A percentile compares a stretch with the other conserved stretches of the same genome.
phyloP scores from a whole-genome alignment of 2,113 vertebrate genomes.

The Poeciliopsis turrubarensis region DNA sequence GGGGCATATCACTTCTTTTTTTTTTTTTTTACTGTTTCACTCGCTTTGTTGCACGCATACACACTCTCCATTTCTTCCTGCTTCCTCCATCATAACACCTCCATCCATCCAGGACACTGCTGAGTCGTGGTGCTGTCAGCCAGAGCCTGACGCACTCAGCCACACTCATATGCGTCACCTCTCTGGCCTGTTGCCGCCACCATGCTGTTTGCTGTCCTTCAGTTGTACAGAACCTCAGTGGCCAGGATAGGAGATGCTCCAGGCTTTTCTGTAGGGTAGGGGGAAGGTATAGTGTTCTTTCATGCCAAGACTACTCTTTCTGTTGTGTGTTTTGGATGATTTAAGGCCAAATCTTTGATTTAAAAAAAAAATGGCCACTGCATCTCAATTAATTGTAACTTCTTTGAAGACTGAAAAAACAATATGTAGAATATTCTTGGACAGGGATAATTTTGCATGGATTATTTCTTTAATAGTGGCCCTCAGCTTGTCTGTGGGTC shows the following conservation, averaged over 20 bases:
- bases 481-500: no score
- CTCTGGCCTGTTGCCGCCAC: constrained; percentile 45
- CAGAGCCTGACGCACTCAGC: constrained; percentile 73
- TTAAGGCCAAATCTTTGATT: constrained; percentile 7
- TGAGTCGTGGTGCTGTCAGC: constrained; percentile 66
- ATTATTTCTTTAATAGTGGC: no score
- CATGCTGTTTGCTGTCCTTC: constrained; percentile 62
- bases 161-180: constrained; percentile 69
- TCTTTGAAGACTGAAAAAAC: no score
- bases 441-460: no score
- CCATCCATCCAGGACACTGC: constrained; percentile 73
- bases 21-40: not conserved
- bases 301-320: constrained; percentile 21
- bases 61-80: constrained; percentile 32
- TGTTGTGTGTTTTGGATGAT: constrained; percentile 1
- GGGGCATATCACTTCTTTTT: constrained; percentile 43
- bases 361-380: not conserved
- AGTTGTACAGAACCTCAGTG: constrained; percentile 25
- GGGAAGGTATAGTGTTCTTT: constrained; percentile 14
- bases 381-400: not conserved
- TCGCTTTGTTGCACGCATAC: constrained; percentile 21
- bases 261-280: constrained; percentile 35
- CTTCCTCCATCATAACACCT: constrained; percentile 74
- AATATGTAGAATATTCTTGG: no score
- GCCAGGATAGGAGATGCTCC: constrained; percentile 38